phyloP scores from a whole-genome alignment of 2,888 invertebrate genomes.

The Euphydryas editha region DNA sequence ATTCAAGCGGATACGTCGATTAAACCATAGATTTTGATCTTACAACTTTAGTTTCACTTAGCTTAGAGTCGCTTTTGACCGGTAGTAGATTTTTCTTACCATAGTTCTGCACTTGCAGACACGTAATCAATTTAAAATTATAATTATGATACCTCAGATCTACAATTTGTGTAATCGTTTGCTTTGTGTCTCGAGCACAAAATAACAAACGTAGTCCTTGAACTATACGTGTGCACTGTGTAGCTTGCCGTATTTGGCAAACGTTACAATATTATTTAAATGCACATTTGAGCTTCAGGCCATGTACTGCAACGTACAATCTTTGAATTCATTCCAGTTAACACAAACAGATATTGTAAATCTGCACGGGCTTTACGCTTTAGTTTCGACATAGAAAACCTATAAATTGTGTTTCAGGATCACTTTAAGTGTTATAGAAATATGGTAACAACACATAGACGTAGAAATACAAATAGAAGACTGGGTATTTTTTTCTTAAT shows the following conservation, averaged over 20 bases:
- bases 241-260: conserved; percentile 63
- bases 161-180: conserved; percentile 58
- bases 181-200: conserved; percentile 59
- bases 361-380: conserved; percentile 2
- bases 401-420: not conserved
- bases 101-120: conserved; percentile 6
- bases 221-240: conserved; percentile 65
- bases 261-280: conserved; percentile 58
- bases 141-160: conserved; percentile 25
- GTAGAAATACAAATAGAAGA: too few relatives aligned
- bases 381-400: not conserved
- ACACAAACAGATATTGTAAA: conserved; percentile 14
- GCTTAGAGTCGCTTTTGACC: not conserved
- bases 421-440: not conserved
- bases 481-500: not conserved
- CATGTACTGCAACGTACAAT: conserved; percentile 37
- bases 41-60: conserved; percentile 50
- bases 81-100: not conserved
- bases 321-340: conserved; percentile 16
- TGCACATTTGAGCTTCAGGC: conserved; percentile 57
- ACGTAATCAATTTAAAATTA: conserved; percentile 36
- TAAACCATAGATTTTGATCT: conserved; percentile 51
- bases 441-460: too few relatives aligned
- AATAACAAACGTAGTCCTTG: conserved; percentile 70
- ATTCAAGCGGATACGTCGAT: conserved; percentile 48